These are phyloP conservation scores for Esox niger DNA, from an alignment of 2,113 vertebrate species.

Conservation along the genomic window DNA sequence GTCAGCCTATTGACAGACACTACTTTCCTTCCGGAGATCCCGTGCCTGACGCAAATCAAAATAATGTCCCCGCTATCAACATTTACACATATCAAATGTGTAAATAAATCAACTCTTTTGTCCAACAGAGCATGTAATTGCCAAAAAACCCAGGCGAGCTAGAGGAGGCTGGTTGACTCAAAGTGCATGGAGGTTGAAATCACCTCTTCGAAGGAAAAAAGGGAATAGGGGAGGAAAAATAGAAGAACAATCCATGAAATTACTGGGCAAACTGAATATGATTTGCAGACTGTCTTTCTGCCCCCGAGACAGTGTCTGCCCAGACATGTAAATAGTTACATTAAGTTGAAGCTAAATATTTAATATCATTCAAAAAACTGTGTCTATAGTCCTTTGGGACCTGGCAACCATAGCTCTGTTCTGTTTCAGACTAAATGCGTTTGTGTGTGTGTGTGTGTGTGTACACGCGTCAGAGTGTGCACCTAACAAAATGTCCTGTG, in stretches of 20 bases:
- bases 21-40: not conserved
- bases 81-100: slow-evolving; percentile 49
- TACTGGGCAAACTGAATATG: slow-evolving; percentile 42
- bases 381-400: slow-evolving; percentile 11
- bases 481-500: too few species aligned
- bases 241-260: slow-evolving; percentile 40
- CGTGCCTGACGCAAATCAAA: slow-evolving; percentile 55
- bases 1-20: too few species aligned
- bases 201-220: slow-evolving; percentile 20
- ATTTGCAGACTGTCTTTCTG: slow-evolving; percentile 43
- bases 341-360: slow-evolving; percentile 51
- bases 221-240: not conserved
- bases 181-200: slow-evolving; percentile 12
- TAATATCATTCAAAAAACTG: slow-evolving; percentile 42
- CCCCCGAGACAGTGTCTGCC: slow-evolving; percentile 26
- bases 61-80: slow-evolving; percentile 53
- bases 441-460: slow-evolving; percentile 22
- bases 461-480: not conserved
- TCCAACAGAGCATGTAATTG: slow-evolving; percentile 51
- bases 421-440: slow-evolving; percentile 7
- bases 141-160: slow-evolving; percentile 18
- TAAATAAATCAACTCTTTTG: slow-evolving; percentile 55
- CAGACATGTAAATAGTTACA: slow-evolving; percentile 54
- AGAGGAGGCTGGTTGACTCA: slow-evolving; percentile 20
- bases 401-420: not conserved